These are phyloP conservation scores for Rhagoletis pomonella DNA, from an alignment of 1,140 invertebrate genomes.

Conservation along the genomic window DNA sequence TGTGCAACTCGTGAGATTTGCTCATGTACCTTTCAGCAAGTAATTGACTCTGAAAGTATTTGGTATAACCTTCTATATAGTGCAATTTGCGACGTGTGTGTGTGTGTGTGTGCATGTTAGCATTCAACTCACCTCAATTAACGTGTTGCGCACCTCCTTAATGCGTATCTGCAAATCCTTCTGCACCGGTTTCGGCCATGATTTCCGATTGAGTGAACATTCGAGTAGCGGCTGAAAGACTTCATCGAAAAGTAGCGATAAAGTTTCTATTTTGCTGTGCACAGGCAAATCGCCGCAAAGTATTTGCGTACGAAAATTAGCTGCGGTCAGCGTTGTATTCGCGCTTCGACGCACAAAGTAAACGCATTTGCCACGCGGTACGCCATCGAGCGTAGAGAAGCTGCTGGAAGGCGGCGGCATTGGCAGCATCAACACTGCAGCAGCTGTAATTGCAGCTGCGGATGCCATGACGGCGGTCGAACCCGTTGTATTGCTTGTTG, in stretches of 20 bases:
- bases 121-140: conserved; percentile 78
- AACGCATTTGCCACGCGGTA: conserved; percentile 78
- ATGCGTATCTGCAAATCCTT: conserved; percentile 83
- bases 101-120: too few species aligned
- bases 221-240: conserved; percentile 82
- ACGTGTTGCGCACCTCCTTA: conserved; percentile 81
- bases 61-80: too few species aligned
- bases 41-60: too few species aligned
- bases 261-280: conserved; percentile 76
- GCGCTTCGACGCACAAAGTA: conserved; percentile 81
- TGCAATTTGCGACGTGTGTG: not conserved
- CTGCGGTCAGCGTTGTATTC: conserved; percentile 76
- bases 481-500: not conserved
- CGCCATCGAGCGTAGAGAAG: conserved; percentile 69
- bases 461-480: conserved; percentile 40
- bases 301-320: conserved; percentile 78
- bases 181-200: conserved; percentile 82
- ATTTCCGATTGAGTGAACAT: conserved; percentile 78
- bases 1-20: too few species aligned
- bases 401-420: conserved; percentile 67
- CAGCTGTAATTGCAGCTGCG: conserved; percentile 56
- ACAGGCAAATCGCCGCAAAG: conserved; percentile 85
- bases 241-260: conserved; percentile 84
- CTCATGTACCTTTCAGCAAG: too few species aligned
- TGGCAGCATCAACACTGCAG: conserved; percentile 62